Evolutionary conservation across 1,140 invertebrate species (phyloP), one percentile per base, ranked within the genome.

Genomic region (Drosophila ercepeae): DNA sequence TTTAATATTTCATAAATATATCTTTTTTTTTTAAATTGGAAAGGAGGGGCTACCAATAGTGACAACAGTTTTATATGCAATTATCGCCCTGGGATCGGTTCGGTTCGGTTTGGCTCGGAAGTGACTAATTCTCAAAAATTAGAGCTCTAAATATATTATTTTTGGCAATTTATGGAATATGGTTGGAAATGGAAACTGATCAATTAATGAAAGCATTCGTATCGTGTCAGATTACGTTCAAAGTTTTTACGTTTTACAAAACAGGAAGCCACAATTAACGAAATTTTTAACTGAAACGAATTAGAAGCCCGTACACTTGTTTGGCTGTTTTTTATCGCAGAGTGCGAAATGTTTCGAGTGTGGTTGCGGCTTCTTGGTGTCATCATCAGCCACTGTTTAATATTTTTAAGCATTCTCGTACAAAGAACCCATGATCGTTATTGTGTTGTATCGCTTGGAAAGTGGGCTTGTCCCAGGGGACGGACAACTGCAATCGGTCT

Each of bases 181-280:
- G 41, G 55, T 64, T 64, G 39, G 48, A 68, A 78, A 73, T 82
- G 57, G 67, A 75, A 79, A 67, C 71, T 64, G 77, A 81, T 81
- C 67, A 70, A 51, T 75, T 81, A 79, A 75, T 57, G 34, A 34
- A 16, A 25, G 6, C 9, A 36, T 9, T n/a, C 25, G 13, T 45
- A 65, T 52, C 68, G 82, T 86, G 67, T 77, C 76, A 70, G 88
- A 81, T 86, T 84, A 81, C 81, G 73, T 86, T 79, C 71, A 84
- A n/a, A n/a, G 75, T 86, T 68, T 67, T 63, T n/a, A n/a, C n/a
- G n/a, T n/a, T n/a, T 65, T 75, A 75, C 71, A 67, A 83, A 71
- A 42, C 79, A 86, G 79, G 79, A 84, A 84, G 52, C 65, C 53
- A 54, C 76, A 79, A 84, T 84, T 84, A 84, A 55, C 51, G 58